Conservation (phyloP, 1,140 invertebrate species). For the Calosoma granatense region DNA sequence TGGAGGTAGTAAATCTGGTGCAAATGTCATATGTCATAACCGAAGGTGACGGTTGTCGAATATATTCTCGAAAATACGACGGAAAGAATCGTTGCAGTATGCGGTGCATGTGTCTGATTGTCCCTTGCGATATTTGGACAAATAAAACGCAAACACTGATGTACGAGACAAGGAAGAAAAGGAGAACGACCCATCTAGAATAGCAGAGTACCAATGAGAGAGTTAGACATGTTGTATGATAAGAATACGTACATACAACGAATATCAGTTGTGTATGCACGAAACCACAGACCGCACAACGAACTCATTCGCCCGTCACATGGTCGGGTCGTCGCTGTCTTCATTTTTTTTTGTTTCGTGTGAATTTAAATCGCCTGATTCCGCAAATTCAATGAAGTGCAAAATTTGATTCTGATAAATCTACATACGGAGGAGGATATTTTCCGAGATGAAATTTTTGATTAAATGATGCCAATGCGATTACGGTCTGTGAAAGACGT, state of each 20-base stretch:
- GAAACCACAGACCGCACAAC: too few species aligned
- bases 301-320: neutral
- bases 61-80: neutral
- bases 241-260: neutral
- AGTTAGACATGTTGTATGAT: neutral
- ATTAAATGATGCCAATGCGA: neutral
- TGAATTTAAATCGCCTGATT: constrained; percentile 23
- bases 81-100: too few species aligned
- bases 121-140: neutral
- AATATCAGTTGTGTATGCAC: too few species aligned
- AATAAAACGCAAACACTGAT: neutral
- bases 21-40: too few species aligned
- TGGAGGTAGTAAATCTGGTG: too few species aligned
- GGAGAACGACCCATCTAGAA: neutral
- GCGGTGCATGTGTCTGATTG: neutral
- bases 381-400: constrained; percentile 21
- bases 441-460: neutral
- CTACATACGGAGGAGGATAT: neutral
- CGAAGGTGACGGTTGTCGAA: neutral
- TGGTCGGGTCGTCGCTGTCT: neutral
- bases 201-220: neutral
- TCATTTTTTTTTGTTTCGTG: constrained; percentile 14
- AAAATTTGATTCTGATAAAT: constrained; percentile 26
- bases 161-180: neutral
- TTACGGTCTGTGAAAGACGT: neutral